Evolutionary conservation across 2,113 vertebrate species (phyloP).

Genomic region (Notechis scutatus): DNA sequence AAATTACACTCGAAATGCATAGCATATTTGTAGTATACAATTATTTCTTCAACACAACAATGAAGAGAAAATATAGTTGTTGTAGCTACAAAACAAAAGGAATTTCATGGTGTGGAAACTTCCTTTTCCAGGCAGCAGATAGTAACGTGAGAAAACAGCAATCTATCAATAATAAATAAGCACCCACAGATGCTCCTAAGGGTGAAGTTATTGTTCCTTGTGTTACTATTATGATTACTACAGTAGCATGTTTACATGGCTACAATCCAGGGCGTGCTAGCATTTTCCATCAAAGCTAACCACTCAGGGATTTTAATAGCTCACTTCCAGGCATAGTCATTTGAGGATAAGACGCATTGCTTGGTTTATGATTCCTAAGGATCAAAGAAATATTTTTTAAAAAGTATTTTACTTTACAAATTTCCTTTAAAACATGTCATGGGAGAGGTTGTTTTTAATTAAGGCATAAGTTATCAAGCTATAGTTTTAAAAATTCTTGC

Average conservation of each 20-base stretch:
- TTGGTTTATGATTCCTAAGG: neutral
- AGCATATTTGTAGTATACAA: neutral
- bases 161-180: constrained; percentile 17
- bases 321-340: neutral
- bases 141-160: neutral
- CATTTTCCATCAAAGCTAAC: constrained; percentile 8
- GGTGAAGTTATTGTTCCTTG: neutral
- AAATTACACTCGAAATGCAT: neutral
- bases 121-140: neutral
- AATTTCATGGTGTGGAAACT: neutral
- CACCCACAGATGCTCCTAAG: constrained; percentile 15
- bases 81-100: neutral
- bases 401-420: neutral
- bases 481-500: neutral
- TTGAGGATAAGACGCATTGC: neutral
- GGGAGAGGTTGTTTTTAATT: neutral
- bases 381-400: neutral
- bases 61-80: neutral
- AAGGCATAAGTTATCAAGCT: neutral
- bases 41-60: neutral
- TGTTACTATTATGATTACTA: neutral
- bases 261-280: constrained; percentile 11
- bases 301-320: constrained; percentile 10
- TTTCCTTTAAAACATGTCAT: neutral
- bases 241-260: neutral